Evolutionary conservation across 2,113 vertebrate genomes (phyloP), one percentile per base, ranked within the genome.

Genomic region (Ahaetulla prasina): DNA sequence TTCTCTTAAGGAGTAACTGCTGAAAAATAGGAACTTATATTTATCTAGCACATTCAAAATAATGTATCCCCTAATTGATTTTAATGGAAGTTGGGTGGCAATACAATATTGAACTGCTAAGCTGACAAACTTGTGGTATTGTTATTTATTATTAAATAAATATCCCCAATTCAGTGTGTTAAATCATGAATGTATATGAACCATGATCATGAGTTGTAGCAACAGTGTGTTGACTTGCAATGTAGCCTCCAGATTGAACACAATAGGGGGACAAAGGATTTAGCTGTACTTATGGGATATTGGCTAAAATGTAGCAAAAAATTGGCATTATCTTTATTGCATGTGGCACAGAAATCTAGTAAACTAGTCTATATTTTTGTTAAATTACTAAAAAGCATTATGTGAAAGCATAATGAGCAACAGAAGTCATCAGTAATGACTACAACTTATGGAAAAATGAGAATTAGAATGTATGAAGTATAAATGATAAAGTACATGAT

Each of bases 21-120:
- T 96, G 94, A 96, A 94, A 96, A 96, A 94, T 2, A 0, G 89
- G 89, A 49, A 43, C 91, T 52, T 95, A 60, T 30, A 49, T 92
- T 53, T 68, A 90, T 50, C 52, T 45, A 39, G 12, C 43, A 8
- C n/a, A 47, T 85, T 63, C n/a, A 47, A 84, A 85, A 18, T 10
- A 92, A 60, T 55, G 54, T 86, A 92, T 30, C 53, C 45, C 57
- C 52, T 60, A 20, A 23, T 43, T 52, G 54, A 57, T 53, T 25
- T 23, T 85, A 84, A 22, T 52, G n/a, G 22, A 50, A 49, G 45
- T 85, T 23, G 60, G 87, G 50, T 89, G 39, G 52, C 11, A 80
- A 43, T 85, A 85, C 54, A 52, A 3, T 86, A 27, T 12, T n/a
- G 63, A 68, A n/a, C 63, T 68, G 63, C 30, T 68, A 80, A 39